Percentiles rank a stretch among this genome's conserved stretches.
phyloP scores from a whole-genome alignment of 23 tunicate genomes.

The Clavelina lepadiformis region DNA sequence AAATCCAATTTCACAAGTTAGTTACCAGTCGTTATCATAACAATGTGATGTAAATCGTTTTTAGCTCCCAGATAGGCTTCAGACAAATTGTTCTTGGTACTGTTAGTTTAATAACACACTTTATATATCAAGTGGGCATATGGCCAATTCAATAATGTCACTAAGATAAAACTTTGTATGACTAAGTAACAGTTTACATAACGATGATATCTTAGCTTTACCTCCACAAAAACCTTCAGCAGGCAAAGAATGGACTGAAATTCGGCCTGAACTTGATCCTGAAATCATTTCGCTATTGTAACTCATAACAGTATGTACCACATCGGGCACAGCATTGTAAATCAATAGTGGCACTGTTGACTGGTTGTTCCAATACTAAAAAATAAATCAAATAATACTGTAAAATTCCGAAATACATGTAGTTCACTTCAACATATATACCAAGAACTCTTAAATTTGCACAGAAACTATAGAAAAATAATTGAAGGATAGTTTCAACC shows the following conservation, averaged over 20 bases:
- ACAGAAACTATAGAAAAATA: not conserved
- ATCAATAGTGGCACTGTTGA: conserved; percentile 23
- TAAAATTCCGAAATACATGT: not conserved
- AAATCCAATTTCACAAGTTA: too few relatives aligned
- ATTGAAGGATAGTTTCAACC: not conserved
- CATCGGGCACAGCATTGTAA: conserved; percentile 47
- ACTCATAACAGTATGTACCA: conserved; percentile 26
- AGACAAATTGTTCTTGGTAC: too few relatives aligned
- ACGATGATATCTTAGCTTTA: too few relatives aligned
- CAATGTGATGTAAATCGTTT: too few relatives aligned
- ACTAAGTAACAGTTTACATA: too few relatives aligned
- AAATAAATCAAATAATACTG: not conserved
- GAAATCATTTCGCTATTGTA: conserved; percentile 64
- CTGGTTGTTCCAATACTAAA: conserved; percentile 63
- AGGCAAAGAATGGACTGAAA: conserved; percentile 41
- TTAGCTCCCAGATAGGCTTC: too few relatives aligned
- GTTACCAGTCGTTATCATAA: too few relatives aligned
- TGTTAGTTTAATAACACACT: too few relatives aligned
- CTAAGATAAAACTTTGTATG: too few relatives aligned
- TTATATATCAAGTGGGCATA: too few relatives aligned
- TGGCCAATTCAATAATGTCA: too few relatives aligned
- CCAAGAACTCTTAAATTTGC: too few relatives aligned
- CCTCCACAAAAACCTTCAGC: not conserved
- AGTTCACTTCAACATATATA: not conserved
- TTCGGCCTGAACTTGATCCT: conserved; percentile 33